Conservation (phyloP, 2,113 vertebrate genomes). For the Ophiodon elongatus region DNA sequence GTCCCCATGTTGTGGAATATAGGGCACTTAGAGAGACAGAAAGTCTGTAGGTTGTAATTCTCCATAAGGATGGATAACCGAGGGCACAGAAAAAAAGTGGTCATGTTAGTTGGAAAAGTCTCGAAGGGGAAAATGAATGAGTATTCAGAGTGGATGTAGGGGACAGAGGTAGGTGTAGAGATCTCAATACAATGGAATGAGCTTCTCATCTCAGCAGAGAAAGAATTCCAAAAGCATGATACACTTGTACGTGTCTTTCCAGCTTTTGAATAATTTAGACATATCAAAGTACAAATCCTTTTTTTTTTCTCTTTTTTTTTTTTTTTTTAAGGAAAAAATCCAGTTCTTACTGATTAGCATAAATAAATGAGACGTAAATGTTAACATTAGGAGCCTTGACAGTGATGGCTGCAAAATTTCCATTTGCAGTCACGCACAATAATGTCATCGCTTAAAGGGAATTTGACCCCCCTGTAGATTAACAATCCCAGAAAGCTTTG, state of each 20-base stretch:
- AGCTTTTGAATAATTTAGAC: slow-evolving; percentile 62
- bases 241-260: slow-evolving; percentile 49
- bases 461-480: slow-evolving; percentile 56
- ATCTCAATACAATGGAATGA: slow-evolving; percentile 63
- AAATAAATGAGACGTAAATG: slow-evolving; percentile 78
- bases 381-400: slow-evolving; percentile 53
- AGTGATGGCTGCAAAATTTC: slow-evolving; percentile 61
- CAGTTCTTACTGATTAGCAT: slow-evolving; percentile 78
- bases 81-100: slow-evolving; percentile 57
- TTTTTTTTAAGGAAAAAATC: neutral
- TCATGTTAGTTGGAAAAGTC: slow-evolving; percentile 68
- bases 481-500: slow-evolving; percentile 55
- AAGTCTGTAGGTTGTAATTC: slow-evolving; percentile 67
- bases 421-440: slow-evolving; percentile 70
- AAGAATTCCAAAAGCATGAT: slow-evolving; percentile 57
- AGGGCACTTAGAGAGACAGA: slow-evolving; percentile 64
- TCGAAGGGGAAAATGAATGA: slow-evolving; percentile 66
- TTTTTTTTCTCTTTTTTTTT: neutral
- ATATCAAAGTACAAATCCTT: slow-evolving; percentile 52
- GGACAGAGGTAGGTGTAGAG: slow-evolving; percentile 51
- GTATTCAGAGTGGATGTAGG: slow-evolving; percentile 58
- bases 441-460: slow-evolving; percentile 65
- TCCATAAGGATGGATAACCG: slow-evolving; percentile 46
- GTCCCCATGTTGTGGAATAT: slow-evolving; percentile 61
- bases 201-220: slow-evolving; percentile 40